phyloP scores from a whole-genome alignment of 2,888 invertebrate genomes.

The Brachylomia viminalis region DNA sequence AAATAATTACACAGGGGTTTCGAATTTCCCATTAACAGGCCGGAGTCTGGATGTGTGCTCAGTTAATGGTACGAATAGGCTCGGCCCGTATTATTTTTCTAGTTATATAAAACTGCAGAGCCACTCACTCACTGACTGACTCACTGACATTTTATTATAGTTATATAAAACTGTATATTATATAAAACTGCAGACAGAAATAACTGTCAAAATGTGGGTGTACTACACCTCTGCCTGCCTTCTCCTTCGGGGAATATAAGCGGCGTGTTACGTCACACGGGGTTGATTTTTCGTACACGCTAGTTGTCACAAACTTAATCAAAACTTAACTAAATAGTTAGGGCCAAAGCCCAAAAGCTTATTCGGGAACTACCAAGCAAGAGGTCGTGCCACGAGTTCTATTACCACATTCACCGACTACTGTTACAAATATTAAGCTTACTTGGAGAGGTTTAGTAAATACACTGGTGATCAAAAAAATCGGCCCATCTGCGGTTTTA shows the following conservation, averaged over 20 bases:
- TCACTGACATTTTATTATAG: too few relatives aligned
- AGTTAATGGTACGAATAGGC: not conserved
- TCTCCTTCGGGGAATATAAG: not conserved
- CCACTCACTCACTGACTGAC: too few relatives aligned
- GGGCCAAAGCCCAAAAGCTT: not conserved
- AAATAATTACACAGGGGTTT: not conserved
- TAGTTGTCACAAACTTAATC: not conserved
- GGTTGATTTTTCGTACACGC: not conserved
- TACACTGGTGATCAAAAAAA: too few relatives aligned
- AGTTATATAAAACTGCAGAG: too few relatives aligned
- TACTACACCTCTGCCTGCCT: not conserved
- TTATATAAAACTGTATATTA: too few relatives aligned
- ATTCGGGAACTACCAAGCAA: not conserved
- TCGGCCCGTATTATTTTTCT: not conserved
- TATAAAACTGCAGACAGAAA: too few relatives aligned
- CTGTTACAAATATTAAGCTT: not conserved
- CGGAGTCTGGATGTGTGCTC: not conserved
- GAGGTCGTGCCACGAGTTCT: not conserved
- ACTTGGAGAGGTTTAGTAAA: not conserved
- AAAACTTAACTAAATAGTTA: not conserved
- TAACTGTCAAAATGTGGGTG: not conserved
- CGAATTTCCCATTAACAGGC: not conserved
- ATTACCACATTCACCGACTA: not conserved
- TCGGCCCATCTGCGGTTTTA: too few relatives aligned
- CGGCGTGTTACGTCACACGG: not conserved